Evolutionary conservation across 2,113 vertebrate species (phyloP).

Genomic region (Hemiscyllium ocellatum): DNA sequence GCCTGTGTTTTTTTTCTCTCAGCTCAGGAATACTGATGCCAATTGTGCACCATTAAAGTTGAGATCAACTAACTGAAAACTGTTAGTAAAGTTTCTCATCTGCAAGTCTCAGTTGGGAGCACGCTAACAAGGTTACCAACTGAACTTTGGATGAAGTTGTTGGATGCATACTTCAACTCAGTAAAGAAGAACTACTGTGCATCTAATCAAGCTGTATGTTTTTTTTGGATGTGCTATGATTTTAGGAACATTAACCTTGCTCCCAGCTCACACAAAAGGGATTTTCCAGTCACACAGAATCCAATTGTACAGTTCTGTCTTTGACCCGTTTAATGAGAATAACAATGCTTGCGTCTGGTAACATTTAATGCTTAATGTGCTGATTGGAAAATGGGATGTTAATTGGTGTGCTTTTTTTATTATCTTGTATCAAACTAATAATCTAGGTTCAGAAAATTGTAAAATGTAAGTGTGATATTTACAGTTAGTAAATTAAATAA

Average conservation of each 20-base stretch:
- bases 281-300: neutral
- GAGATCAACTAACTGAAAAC: neutral
- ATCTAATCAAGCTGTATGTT: neutral
- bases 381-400: neutral
- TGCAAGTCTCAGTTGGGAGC: neutral
- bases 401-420: neutral
- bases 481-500: conserved; percentile 1
- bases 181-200: neutral
- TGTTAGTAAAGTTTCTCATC: neutral
- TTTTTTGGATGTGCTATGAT: neutral
- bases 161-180: neutral
- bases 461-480: neutral
- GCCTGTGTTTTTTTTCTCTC: neutral
- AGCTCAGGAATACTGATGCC: neutral
- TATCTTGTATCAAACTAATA: neutral
- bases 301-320: neutral
- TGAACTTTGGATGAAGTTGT: neutral
- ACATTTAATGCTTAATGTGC: neutral
- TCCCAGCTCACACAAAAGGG: neutral
- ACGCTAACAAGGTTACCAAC: neutral
- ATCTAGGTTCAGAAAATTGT: neutral
- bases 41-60: neutral
- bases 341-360: neutral
- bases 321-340: conserved; percentile 10
- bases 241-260: neutral